These are phyloP conservation scores for Steinernema hermaphroditum DNA, from an alignment of 2,888 invertebrate species.

Conservation along the genomic window DNA sequence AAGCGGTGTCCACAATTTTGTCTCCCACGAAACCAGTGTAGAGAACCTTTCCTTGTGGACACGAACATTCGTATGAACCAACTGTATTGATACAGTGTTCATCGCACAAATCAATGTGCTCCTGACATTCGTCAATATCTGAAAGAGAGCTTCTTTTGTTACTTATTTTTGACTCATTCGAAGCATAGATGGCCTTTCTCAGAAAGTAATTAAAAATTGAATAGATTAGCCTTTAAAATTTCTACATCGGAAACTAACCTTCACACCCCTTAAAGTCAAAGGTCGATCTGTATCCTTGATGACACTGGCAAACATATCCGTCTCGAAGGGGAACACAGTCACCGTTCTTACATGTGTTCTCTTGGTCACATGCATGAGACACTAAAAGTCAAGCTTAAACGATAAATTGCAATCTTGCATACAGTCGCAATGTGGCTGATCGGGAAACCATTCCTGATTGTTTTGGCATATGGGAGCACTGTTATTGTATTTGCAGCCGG, in stretches of 20 bases:
- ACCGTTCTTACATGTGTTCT: neutral
- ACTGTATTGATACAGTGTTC: neutral
- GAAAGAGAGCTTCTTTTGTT: neutral
- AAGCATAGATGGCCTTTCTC: too few relatives aligned
- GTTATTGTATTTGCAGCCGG: neutral
- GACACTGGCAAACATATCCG: constrained; percentile 11
- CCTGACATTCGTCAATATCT: constrained; percentile 8
- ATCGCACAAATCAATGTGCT: constrained; percentile 9
- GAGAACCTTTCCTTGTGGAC: constrained; percentile 8
- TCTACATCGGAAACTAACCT: constrained; percentile 26
- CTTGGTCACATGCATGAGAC: neutral
- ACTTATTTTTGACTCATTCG: too few relatives aligned
- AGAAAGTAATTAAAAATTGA: too few relatives aligned
- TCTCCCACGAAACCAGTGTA: neutral
- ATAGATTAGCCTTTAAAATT: too few relatives aligned
- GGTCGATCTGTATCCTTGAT: neutral
- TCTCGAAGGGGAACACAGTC: neutral
- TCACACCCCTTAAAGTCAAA: constrained; percentile 32
- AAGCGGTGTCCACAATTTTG: neutral
- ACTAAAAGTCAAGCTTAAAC: neutral
- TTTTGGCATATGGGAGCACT: neutral
- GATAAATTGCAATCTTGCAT: neutral
- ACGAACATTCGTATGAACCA: neutral
- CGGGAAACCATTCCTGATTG: neutral
- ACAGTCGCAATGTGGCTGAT: neutral